Base-by-base conservation (phyloP, 92 coral and sea anemone species). In the Epizoanthus scotinus region DNA sequence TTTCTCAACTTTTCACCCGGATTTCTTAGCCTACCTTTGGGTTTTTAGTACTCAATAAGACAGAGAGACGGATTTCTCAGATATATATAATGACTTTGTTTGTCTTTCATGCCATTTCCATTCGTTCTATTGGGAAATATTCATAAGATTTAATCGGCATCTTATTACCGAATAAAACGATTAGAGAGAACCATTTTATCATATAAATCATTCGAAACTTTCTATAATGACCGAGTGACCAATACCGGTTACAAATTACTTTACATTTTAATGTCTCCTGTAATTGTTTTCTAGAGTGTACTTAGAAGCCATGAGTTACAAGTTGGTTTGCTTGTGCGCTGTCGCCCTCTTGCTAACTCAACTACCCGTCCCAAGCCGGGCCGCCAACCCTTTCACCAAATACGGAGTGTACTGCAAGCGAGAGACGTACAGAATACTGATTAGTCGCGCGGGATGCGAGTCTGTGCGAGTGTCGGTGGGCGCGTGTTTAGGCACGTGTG, bases 401-500 rank as follows among this genome's bases (percentile, higher is more conserved):
- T 74, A 27, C n/a, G 67, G 67, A 21, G 74, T 73, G n/a, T 64
- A 67, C 20, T 74, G 82, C 53, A 59, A 69, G 6, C 61, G 65
- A 27, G 72, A 63, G 63, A 59, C 47, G 1, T 83, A 73, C 65
- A 60, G 6, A 10, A 57, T 62, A 1, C 63, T 21, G 63, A 70
- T 83, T 15, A 22, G 57, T 22, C 68, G 77, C 58, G 22, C 9
- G 28, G 86, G 86, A 1, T 83, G 86, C 82, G 63, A 38, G 2
- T 29, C 82, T n/a, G 22, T 53, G 54, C 52, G 26, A 18, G 63
- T 83, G 57, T 47, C 18, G n/a, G 75, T 83, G 3, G 54, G 80
- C 14, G 82, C 86, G 54, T 83, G 86, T 22, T 61, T 73, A 9
- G 86, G 86, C 34, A 64, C 70, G 1, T 83, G 86, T 54, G 26